Percentiles rank a stretch among this genome's conserved stretches.
phyloP scores from a whole-genome alignment of 2,797 vertebrate genomes.

The Pangasius djambal region DNA sequence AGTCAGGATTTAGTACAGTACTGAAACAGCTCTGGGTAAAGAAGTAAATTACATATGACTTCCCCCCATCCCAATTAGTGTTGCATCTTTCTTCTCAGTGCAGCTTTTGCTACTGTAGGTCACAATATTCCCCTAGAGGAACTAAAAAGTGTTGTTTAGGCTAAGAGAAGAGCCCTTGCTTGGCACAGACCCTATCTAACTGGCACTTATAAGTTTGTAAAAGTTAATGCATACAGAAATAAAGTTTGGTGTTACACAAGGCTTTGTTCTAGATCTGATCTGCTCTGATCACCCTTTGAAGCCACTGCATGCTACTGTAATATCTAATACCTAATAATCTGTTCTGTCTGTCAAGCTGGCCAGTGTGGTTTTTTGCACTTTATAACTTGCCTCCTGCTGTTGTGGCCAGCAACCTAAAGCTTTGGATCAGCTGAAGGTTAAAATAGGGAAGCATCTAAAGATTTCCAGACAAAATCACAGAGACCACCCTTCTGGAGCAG shows the following conservation, averaged over 20 bases:
- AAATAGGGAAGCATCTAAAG: too few species aligned
- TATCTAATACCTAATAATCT: background rate
- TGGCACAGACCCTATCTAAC: background rate
- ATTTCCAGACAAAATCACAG: too few species aligned
- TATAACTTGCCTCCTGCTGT: too few species aligned
- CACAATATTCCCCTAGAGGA: too few species aligned
- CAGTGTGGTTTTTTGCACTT: background rate
- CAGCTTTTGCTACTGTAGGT: too few species aligned
- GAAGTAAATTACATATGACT: background rate
- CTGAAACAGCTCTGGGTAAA: background rate
- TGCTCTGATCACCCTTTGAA: background rate
- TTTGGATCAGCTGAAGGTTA: too few species aligned
- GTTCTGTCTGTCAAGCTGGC: background rate
- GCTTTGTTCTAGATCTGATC: background rate
- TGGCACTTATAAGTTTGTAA: background rate
- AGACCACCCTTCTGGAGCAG: too few species aligned
- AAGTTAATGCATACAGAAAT: background rate
- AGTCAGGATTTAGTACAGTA: background rate
- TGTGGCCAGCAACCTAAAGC: too few species aligned
- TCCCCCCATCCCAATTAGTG: too few species aligned
- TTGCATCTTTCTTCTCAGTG: too few species aligned
- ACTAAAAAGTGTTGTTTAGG: too few species aligned
- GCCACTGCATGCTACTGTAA: background rate
- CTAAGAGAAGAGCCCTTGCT: too few species aligned
- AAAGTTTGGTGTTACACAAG: background rate